phyloP scores from a whole-genome alignment of 2,797 vertebrate species.

The Sebastes cheni region DNA sequence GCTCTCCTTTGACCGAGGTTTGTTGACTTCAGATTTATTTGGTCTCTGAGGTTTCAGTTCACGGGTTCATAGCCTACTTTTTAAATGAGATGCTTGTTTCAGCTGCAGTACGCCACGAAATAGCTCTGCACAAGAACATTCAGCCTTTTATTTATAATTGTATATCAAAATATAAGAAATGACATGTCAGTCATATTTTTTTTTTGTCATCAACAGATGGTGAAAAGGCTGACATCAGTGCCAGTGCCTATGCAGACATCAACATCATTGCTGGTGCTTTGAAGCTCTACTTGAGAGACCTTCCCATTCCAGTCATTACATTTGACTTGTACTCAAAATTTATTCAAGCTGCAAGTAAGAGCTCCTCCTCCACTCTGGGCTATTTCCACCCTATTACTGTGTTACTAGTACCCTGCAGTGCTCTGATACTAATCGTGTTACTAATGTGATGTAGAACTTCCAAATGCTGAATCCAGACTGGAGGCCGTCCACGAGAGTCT shows the following conservation, averaged over 20 bases:
- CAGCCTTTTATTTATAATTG: neutral
- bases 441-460: constrained; percentile 83
- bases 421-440: constrained; percentile 24
- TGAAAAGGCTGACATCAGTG: constrained; percentile 96
- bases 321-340: constrained; percentile 97
- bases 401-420: neutral
- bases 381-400: neutral
- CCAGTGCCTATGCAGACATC: constrained; percentile 93
- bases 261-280: constrained; percentile 98
- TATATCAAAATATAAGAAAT: neutral
- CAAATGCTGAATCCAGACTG: constrained; percentile 90
- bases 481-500: constrained; percentile 94
- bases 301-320: constrained; percentile 97
- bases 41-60: constrained; percentile 29
- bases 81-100: constrained; percentile 36
- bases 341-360: constrained; percentile 97
- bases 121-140: neutral
- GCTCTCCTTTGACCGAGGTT: constrained; percentile 96
- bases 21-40: constrained; percentile 49
- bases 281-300: constrained; percentile 98
- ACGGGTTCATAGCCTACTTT: neutral
- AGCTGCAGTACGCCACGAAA: neutral
- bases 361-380: neutral
- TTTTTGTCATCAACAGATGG: constrained; percentile 85
- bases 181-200: neutral